These are phyloP conservation scores for Macrotrachela quadricornifera DNA, from an alignment of 1,140 invertebrate genomes.

Conservation along the genomic window DNA sequence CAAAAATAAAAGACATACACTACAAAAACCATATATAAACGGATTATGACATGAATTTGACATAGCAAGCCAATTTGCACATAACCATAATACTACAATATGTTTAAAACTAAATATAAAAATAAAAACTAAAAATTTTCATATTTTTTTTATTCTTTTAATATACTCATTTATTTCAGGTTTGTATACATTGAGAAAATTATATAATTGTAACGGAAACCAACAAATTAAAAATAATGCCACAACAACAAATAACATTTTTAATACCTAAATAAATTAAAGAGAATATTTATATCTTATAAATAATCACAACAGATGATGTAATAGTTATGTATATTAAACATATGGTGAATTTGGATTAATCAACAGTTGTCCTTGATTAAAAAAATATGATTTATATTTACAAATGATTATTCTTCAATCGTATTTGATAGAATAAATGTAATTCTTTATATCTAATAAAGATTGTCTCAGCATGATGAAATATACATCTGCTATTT, in stretches of 20 bases:
- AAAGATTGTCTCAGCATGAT: too few relatives aligned
- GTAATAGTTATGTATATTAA: too few relatives aligned
- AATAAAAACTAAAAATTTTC: background rate
- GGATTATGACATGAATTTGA: constrained; percentile 64
- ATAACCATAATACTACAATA: constrained; percentile 39
- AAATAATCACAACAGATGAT: too few relatives aligned
- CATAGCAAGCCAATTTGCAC: constrained; percentile 62
- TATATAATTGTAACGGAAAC: constrained; percentile 28
- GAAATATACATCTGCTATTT: too few relatives aligned
- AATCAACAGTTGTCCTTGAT: too few relatives aligned
- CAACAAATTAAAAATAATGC: constrained; percentile 31
- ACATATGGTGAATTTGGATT: too few relatives aligned
- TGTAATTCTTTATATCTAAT: too few relatives aligned
- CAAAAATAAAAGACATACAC: constrained; percentile 39
- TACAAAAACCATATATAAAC: constrained; percentile 62
- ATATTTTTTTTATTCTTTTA: background rate
- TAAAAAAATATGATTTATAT: too few relatives aligned
- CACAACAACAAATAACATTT: constrained; percentile 32
- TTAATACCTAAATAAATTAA: constrained; percentile 21
- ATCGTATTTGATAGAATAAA: too few relatives aligned
- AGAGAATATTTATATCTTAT: too few relatives aligned
- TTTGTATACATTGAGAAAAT: constrained; percentile 9
- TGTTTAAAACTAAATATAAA: constrained; percentile 18
- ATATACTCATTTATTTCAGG: background rate
- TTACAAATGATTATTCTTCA: too few relatives aligned